Evolutionary conservation across 2,113 vertebrate species (phyloP).

Genomic region (Epinephelus fuscoguttatus): DNA sequence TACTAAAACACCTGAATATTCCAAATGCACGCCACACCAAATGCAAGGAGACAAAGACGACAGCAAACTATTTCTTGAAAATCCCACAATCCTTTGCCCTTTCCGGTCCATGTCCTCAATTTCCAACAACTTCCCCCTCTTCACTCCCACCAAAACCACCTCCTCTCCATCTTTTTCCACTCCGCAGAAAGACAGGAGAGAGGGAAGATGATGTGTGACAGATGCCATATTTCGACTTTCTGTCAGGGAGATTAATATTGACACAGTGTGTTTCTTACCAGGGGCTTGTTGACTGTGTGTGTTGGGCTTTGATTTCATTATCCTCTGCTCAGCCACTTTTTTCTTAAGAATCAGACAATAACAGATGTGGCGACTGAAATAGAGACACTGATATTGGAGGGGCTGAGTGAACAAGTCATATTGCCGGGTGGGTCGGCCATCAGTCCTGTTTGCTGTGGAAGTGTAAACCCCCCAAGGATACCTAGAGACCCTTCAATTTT

Average conservation of each 20-base stretch:
- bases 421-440: constrained; percentile 72
- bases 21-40: not conserved
- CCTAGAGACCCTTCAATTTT: constrained; percentile 64
- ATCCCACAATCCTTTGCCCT: constrained; percentile 46
- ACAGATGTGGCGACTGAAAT: constrained; percentile 86
- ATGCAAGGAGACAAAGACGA: constrained; percentile 1
- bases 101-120: constrained; percentile 66
- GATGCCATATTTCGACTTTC: constrained; percentile 89
- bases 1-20: constrained; percentile 1
- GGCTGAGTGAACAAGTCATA: constrained; percentile 82
- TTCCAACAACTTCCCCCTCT: constrained; percentile 70
- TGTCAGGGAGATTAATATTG: constrained; percentile 90
- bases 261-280: constrained; percentile 87
- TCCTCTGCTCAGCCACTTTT: constrained; percentile 83
- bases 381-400: constrained; percentile 78
- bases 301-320: constrained; percentile 88
- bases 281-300: constrained; percentile 84
- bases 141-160: constrained; percentile 66
- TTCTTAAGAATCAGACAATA: constrained; percentile 90
- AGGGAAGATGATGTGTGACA: constrained; percentile 88
- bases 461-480: constrained; percentile 71
- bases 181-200: constrained; percentile 82
- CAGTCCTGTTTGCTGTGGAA: constrained; percentile 77
- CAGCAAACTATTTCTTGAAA: constrained; percentile 33
- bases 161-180: constrained; percentile 75